These are phyloP conservation scores for Hoplostethus mediterraneus DNA, from an alignment of 2,797 vertebrate species.

Conservation along the genomic window DNA sequence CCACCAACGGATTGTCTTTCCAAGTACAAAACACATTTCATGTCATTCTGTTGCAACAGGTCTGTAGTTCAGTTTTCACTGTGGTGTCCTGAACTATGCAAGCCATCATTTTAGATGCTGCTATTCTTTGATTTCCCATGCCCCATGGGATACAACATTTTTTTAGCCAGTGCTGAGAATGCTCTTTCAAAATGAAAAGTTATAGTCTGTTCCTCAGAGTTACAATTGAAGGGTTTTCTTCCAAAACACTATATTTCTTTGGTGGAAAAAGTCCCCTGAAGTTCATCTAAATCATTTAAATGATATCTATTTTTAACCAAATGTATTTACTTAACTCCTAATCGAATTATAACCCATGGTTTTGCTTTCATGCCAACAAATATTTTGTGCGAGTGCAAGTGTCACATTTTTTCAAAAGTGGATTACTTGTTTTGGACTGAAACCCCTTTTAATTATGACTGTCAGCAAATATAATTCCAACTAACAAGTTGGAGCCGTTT, in stretches of 20 bases:
- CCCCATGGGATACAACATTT: constrained; percentile 1
- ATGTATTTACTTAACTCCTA: no score
- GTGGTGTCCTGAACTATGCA: neutral
- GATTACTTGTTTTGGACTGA: neutral
- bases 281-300: no score
- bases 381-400: neutral
- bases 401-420: neutral
- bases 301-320: no score
- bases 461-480: neutral
- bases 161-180: neutral
- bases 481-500: neutral
- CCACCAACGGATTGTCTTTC: neutral
- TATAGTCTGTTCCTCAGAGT: no score
- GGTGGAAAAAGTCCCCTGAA: no score
- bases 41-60: neutral
- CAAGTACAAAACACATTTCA: neutral
- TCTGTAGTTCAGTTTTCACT: neutral
- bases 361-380: neutral
- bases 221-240: no score
- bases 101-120: neutral
- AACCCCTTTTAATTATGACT: neutral
- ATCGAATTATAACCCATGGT: no score
- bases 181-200: neutral
- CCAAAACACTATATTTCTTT: no score
- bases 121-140: constrained; percentile 13